These are phyloP conservation scores for Drosophila recens DNA, from an alignment of 2,888 invertebrate genomes.

Conservation along the genomic window DNA sequence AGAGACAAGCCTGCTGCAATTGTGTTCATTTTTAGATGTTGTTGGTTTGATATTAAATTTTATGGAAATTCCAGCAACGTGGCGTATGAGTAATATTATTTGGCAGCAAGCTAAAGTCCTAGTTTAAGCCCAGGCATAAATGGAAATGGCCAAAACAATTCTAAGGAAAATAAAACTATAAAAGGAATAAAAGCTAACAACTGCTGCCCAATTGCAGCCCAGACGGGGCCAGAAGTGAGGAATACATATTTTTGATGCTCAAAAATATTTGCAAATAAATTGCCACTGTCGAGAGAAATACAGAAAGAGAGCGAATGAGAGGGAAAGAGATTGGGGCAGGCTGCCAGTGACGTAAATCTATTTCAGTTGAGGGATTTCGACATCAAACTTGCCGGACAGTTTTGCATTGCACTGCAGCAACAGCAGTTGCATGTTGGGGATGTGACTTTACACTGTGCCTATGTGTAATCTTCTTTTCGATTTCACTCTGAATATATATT, in stretches of 20 bases:
- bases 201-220: slow-evolving; percentile 57
- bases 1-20: slow-evolving; percentile 31
- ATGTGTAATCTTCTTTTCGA: slow-evolving; percentile 59
- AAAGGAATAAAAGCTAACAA: slow-evolving; percentile 60
- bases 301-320: slow-evolving; percentile 8
- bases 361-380: slow-evolving; percentile 80
- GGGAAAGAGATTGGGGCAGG: slow-evolving; percentile 23
- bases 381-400: slow-evolving; percentile 80
- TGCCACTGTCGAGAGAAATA: slow-evolving; percentile 46
- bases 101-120: slow-evolving; percentile 44
- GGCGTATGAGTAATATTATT: slow-evolving; percentile 56
- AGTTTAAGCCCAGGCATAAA: slow-evolving; percentile 39
- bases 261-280: slow-evolving; percentile 79
- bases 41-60: slow-evolving; percentile 48
- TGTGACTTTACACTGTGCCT: slow-evolving; percentile 58
- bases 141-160: slow-evolving; percentile 32
- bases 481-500: slow-evolving; percentile 13
- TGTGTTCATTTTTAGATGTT: slow-evolving; percentile 33
- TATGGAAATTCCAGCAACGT: slow-evolving; percentile 42
- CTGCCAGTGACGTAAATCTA: slow-evolving; percentile 82
- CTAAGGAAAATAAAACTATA: slow-evolving; percentile 17
- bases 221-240: slow-evolving; percentile 1
- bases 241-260: slow-evolving; percentile 68
- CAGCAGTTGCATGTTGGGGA: slow-evolving; percentile 49
- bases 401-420: slow-evolving; percentile 61